Evolutionary conservation across 2,888 invertebrate genomes (phyloP).

Genomic region (Octodonta nipae): DNA sequence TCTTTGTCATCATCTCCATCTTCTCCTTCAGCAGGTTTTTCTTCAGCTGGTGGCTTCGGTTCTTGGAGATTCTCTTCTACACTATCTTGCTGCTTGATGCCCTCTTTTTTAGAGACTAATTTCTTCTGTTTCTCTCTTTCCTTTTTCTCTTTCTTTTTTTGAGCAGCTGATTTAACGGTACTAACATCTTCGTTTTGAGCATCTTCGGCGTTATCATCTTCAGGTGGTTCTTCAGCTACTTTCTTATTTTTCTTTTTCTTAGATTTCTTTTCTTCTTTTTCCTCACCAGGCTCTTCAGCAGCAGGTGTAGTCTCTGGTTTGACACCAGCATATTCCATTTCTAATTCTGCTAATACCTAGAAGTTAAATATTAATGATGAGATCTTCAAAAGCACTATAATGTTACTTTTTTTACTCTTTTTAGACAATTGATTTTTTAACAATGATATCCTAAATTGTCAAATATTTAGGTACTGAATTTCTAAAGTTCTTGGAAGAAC

Average conservation of each 20-base stretch:
- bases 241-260: slow-evolving; percentile 16
- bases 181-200: slow-evolving; percentile 43
- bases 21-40: slow-evolving; percentile 37
- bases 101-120: slow-evolving; percentile 44
- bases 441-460: no score
- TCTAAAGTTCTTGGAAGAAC: no score
- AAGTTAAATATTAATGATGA: no score
- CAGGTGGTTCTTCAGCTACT: slow-evolving; percentile 16
- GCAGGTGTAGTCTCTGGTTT: slow-evolving; percentile 14
- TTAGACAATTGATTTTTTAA: no score
- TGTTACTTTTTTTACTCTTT: no score
- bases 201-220: slow-evolving; percentile 29
- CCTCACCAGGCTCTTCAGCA: slow-evolving; percentile 28
- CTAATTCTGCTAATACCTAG: slow-evolving; percentile 59
- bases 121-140: slow-evolving; percentile 68
- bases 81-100: slow-evolving; percentile 11
- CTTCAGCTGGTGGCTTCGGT: slow-evolving; percentile 35
- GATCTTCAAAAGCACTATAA: no score
- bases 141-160: slow-evolving; percentile 82
- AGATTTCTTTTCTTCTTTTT: slow-evolving; percentile 21
- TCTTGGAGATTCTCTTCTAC: slow-evolving; percentile 23
- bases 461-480: no score
- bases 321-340: slow-evolving; percentile 58
- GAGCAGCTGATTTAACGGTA: slow-evolving; percentile 67
- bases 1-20: slow-evolving; percentile 36